Evolutionary conservation across 2,888 invertebrate genomes (phyloP), one percentile per base, ranked within the genome.

Genomic region (Zelleria hepariella): DNA sequence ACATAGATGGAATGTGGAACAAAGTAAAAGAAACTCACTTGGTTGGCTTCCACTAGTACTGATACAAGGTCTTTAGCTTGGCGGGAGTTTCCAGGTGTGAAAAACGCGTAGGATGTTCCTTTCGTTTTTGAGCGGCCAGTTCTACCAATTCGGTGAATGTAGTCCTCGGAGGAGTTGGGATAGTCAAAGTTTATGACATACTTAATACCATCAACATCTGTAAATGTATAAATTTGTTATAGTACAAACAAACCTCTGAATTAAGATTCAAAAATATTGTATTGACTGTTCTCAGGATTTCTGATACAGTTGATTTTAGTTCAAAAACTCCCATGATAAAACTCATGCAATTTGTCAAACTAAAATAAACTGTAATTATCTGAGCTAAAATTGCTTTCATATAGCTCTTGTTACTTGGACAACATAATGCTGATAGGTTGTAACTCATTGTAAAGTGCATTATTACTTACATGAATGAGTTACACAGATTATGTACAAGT

Each of bases 171-270:
- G 62, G 96, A 96, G 82, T 95, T 95, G 60, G 98, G 98, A 86
- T 97, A 98, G 90, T 98, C 98, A 90, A 94, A 97, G 90, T 98
- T 98, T 80, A 98, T 96, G 67, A 98, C 98, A 90, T 94, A 97
- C 89, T 96, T 97, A 74, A 98, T 96, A 78, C 97, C 97, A 81
- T 97, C 96, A 76, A 98, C 97, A 93, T 98, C 97, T 98, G 91
- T 74, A 87, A 82, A 68, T 47, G 8, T 26, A 49, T 20, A 10
- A n/a, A 48, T 21, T n/a, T n/a, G 51, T 8, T 51, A 23, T 51
- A 51, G 21, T 8, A 20, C 21, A 20, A 7, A 2, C 3, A 23
- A 23, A 21, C 0, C 1, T 3, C 7, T 15, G 10, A 4, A 42
- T 4, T 8, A 15, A 8, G 2, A 51, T 23, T 24, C 4, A 42